Conservation (phyloP, 23 tunicate genomes). For the Oikopleura albicans region DNA sequence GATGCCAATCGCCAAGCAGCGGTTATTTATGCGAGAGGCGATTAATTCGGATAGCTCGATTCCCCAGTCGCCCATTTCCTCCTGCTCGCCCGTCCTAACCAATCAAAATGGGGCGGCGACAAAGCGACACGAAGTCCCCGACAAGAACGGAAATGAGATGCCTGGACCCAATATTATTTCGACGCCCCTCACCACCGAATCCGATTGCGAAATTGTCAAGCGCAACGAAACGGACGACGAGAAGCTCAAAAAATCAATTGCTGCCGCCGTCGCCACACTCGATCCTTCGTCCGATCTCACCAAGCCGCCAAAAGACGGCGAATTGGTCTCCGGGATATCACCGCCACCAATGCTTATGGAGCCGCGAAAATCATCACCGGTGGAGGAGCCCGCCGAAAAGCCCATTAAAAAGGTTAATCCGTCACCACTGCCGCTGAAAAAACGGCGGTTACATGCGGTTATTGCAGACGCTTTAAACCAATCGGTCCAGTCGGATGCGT, state of each 20-base stretch:
- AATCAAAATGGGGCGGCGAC: background rate
- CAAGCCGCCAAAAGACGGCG: background rate
- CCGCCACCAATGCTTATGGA: too few species aligned
- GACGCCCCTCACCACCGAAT: background rate
- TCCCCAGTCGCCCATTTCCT: slow-evolving; percentile 1
- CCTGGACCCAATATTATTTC: background rate
- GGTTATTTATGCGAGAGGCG: background rate
- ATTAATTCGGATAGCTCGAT: background rate
- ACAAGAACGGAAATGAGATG: background rate
- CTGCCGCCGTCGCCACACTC: background rate
- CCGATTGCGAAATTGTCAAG: background rate
- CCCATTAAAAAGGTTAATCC: background rate
- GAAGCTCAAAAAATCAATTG: background rate
- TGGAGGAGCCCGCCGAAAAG: background rate
- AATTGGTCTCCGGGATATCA: background rate
- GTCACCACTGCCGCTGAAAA: background rate
- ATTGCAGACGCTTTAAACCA: background rate
- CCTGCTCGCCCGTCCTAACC: background rate
- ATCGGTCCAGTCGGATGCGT: too few species aligned
- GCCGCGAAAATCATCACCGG: background rate
- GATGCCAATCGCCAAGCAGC: background rate
- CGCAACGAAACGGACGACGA: slow-evolving; percentile 13
- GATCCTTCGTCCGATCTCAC: background rate
- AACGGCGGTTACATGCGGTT: background rate
- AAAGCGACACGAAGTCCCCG: too few species aligned